Evolutionary conservation across 2,888 invertebrate genomes (phyloP).

Genomic region (Xanthorhoe spadicearia): DNA sequence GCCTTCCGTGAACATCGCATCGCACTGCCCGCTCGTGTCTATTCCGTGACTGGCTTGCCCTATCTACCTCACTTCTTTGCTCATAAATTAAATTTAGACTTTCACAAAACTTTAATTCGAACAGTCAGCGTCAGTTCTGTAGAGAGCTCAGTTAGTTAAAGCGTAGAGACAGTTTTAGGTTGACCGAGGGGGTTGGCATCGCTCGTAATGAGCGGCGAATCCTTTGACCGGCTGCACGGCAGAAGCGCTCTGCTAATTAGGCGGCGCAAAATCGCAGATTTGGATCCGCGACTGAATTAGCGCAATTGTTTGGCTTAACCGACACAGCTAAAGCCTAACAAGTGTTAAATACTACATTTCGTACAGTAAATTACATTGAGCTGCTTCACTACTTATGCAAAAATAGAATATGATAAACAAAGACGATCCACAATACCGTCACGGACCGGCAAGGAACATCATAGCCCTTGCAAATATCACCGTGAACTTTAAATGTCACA

Average conservation of each 20-base stretch:
- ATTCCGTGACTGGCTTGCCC: constrained; percentile 73
- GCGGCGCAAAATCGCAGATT: constrained; percentile 75
- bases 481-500: constrained; percentile 81
- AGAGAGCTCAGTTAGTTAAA: constrained; percentile 61
- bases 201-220: constrained; percentile 79
- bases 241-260: constrained; percentile 80
- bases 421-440: constrained; percentile 40
- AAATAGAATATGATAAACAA: constrained; percentile 28
- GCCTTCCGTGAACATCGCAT: constrained; percentile 81
- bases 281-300: constrained; percentile 78
- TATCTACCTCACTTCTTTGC: constrained; percentile 62
- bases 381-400: constrained; percentile 10
- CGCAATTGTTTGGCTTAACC: constrained; percentile 72
- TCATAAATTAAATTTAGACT: constrained; percentile 65
- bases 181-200: constrained; percentile 62
- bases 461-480: constrained; percentile 69
- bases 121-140: constrained; percentile 42
- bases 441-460: constrained; percentile 52
- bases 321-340: constrained; percentile 56
- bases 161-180: constrained; percentile 63
- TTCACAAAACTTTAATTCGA: constrained; percentile 54
- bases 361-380: constrained; percentile 12
- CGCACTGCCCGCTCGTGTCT: constrained; percentile 75
- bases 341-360: constrained; percentile 40
- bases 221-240: constrained; percentile 78